These are phyloP conservation scores for Triplophysa rosa DNA, from an alignment of 2,113 vertebrate genomes.

Conservation along the genomic window DNA sequence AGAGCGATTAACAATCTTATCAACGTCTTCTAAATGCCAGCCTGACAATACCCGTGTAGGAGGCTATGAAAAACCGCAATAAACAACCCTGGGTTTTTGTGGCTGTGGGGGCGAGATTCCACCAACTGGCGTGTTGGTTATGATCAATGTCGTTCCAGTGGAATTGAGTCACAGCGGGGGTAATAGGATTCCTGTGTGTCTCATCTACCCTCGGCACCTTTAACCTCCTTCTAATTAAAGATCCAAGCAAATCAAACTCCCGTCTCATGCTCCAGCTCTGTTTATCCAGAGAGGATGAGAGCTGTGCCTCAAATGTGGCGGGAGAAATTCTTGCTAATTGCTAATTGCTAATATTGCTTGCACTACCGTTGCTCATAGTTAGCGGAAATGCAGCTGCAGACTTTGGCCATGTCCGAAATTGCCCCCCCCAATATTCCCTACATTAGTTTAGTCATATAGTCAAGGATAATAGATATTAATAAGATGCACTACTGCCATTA, in stretches of 20 bases:
- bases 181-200: slow-evolving; percentile 36
- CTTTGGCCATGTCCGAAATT: no score
- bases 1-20: slow-evolving; percentile 17
- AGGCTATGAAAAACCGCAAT: slow-evolving; percentile 4
- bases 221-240: slow-evolving; percentile 45
- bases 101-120: slow-evolving; percentile 15
- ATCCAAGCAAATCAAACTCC: slow-evolving; percentile 12
- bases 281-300: slow-evolving; percentile 24
- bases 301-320: not conserved
- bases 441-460: no score
- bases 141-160: slow-evolving; percentile 30
- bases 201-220: slow-evolving; percentile 21
- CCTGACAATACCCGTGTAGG: not conserved
- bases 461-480: no score
- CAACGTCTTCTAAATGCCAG: not conserved
- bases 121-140: slow-evolving; percentile 30
- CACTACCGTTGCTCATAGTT: not conserved
- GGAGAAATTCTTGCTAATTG: not conserved
- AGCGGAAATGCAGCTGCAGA: not conserved
- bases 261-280: not conserved
- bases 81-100: not conserved
- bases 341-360: slow-evolving; percentile 2
- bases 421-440: no score
- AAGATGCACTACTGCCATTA: no score
- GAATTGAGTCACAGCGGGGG: slow-evolving; percentile 28